These are phyloP conservation scores for Mohoua ochrocephala DNA, from an alignment of 2,113 vertebrate genomes.

Conservation along the genomic window DNA sequence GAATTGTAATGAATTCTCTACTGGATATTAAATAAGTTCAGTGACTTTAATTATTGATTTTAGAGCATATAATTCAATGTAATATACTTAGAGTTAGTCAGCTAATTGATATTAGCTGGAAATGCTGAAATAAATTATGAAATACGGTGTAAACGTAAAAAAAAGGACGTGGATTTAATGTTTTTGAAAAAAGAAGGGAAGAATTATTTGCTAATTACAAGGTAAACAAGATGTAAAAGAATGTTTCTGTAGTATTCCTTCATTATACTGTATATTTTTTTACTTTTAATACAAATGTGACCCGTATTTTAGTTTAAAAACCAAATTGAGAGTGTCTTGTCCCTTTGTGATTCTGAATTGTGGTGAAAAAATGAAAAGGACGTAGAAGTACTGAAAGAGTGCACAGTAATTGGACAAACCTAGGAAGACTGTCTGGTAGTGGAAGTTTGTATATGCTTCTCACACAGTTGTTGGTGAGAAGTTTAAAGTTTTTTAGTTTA, in stretches of 20 bases:
- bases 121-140: background rate
- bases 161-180: background rate
- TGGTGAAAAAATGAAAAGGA: background rate
- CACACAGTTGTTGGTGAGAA: background rate
- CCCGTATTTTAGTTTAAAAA: background rate
- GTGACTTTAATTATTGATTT: background rate
- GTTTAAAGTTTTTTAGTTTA: background rate
- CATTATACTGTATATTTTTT: background rate
- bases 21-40: background rate
- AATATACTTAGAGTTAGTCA: background rate
- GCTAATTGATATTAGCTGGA: background rate
- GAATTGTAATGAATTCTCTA: background rate
- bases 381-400: background rate
- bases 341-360: background rate
- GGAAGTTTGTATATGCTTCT: background rate
- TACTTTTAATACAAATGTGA: background rate
- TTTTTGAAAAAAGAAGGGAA: background rate
- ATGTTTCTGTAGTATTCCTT: background rate
- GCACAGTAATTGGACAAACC: background rate
- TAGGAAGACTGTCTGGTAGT: background rate
- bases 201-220: background rate
- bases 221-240: background rate
- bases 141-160: background rate
- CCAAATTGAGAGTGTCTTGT: background rate
- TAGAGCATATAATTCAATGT: background rate